Evolutionary conservation across 2,113 vertebrate genomes (phyloP).

Genomic region (Chaetura pelagica): DNA sequence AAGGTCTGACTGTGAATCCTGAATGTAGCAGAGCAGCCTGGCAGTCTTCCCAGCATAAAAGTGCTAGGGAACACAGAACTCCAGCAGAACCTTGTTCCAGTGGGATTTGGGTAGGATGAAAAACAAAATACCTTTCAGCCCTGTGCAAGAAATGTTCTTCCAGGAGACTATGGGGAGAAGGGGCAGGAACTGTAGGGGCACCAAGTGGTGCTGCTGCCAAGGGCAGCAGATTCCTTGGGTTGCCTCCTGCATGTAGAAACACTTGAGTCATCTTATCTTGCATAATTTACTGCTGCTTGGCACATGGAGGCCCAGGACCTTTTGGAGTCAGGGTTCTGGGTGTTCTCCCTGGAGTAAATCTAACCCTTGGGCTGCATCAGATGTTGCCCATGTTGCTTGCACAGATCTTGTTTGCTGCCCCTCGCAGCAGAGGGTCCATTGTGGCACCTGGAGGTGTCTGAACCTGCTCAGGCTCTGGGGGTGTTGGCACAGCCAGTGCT

Average conservation of each 20-base stretch:
- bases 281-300: constrained; percentile 1
- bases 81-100: neutral
- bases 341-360: neutral
- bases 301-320: neutral
- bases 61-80: neutral
- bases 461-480: neutral
- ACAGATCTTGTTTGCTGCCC: neutral
- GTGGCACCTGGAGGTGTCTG: neutral
- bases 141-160: neutral
- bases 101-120: neutral
- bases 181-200: accelerated
- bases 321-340: neutral
- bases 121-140: neutral
- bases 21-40: neutral
- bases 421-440: accelerated
- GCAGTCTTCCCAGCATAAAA: neutral
- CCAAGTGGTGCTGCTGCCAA: neutral
- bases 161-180: accelerated
- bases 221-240: neutral
- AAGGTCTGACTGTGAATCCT: neutral
- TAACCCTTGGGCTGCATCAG: neutral
- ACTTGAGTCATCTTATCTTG: neutral
- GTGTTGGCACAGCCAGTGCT: neutral
- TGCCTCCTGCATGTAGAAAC: neutral
- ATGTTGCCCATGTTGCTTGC: accelerated